Evolutionary conservation across 2,888 invertebrate genomes (phyloP), one percentile per base, ranked within the genome.

Genomic region (Tridacna gigas): DNA sequence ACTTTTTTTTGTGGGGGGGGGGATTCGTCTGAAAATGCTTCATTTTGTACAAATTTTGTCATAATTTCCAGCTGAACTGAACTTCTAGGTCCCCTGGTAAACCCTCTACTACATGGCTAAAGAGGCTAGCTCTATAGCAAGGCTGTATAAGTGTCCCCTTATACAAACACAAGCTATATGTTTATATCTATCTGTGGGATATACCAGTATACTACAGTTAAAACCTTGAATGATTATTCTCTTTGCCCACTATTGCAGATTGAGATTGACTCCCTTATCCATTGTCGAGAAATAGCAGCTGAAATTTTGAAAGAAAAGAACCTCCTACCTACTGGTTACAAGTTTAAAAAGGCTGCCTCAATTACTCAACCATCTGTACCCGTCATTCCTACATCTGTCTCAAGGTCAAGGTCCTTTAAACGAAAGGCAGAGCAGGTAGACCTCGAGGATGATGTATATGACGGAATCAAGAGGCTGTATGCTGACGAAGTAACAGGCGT

Each of bases 381-480:
- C 25, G 4, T n/a, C 20, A 25, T 47, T 9, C 28, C 12, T 18
- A 15, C 67, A 13, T 61, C 74, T 25, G 48, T 79, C 28, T 80
- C 82, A 37, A 76, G 86, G 51, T 78, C 88, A 65, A 91, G 89
- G 80, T 92, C 92, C 74, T 91, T 91, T 83, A 93, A 93, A 83
- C 89, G 94, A 63, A 93, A 93, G 82, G 93, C 92, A 20, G 91
- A 90, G 61, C 87, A 87, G 26, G 77, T 91, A 0, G 90, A 93
- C 61, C 81, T 89, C 15, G 92, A 93, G 45, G 91, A 90, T 28
- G 92, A 92, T 67, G 92, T 94, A 60, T 94, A 93, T 75, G 94
- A 94, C 71, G 93, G 93, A 74, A 93, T 94, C 85, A 94, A 93
- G 87, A 89, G 93, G 15, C 91, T 94, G 45, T 94, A 94, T 89